Percentiles rank a stretch among this genome's conserved stretches.
Evolutionary conservation across 2,888 invertebrate species (phyloP).

Genomic region (Macrophya alboannulata): DNA sequence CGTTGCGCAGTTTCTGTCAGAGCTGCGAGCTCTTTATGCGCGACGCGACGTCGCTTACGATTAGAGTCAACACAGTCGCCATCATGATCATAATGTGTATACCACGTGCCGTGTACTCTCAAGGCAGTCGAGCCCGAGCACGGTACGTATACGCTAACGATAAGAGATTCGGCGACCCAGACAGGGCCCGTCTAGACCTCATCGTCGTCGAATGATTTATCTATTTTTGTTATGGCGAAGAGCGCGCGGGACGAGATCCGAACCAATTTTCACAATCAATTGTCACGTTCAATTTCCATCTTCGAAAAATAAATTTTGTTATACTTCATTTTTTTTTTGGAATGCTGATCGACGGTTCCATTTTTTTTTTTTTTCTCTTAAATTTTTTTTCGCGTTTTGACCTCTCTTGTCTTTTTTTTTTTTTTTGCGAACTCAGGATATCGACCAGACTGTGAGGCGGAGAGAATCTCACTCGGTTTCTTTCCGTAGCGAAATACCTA

Average conservation of each 20-base stretch:
- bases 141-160: constrained; percentile 8
- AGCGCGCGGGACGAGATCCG: neutral
- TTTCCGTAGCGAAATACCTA: neutral
- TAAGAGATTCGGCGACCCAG: constrained; percentile 30
- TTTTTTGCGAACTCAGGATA: neutral
- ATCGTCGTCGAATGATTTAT: neutral
- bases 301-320: too few species aligned
- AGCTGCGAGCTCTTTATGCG: neutral
- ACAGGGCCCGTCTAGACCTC: constrained; percentile 12
- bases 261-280: neutral
- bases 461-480: neutral
- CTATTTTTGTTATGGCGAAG: neutral
- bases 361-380: neutral
- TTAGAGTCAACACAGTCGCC: constrained; percentile 25
- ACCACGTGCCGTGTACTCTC: constrained; percentile 29
- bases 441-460: neutral
- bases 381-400: neutral
- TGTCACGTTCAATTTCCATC: neutral
- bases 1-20: constrained; percentile 15
- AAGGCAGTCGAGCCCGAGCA: neutral
- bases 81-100: constrained; percentile 22
- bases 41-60: constrained; percentile 29
- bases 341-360: neutral
- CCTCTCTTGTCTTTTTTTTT: neutral
- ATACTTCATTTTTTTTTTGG: too few species aligned